These are phyloP conservation scores for Falco biarmicus DNA, from an alignment of 2,797 vertebrate species.

Conservation along the genomic window DNA sequence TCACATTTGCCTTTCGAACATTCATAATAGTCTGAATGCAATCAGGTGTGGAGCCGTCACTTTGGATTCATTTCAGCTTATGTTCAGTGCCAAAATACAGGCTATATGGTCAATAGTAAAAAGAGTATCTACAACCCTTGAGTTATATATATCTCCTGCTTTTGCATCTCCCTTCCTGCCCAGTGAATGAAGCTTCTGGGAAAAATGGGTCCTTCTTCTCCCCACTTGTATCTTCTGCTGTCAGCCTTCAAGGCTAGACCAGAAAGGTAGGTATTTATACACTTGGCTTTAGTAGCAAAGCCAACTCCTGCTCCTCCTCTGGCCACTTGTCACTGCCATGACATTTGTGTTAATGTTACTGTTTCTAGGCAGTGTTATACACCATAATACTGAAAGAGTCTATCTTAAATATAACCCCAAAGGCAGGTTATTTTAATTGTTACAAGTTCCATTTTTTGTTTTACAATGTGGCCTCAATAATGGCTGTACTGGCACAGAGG, in stretches of 20 bases:
- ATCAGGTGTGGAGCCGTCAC: neutral
- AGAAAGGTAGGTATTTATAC: neutral
- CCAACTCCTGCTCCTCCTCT: neutral
- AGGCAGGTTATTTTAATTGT: neutral
- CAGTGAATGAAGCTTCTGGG: neutral
- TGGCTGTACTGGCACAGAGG: rapidly evolving
- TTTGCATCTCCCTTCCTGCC: neutral
- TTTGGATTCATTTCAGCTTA: neutral
- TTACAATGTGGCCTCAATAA: neutral
- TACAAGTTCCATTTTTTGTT: neutral
- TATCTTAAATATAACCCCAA: neutral
- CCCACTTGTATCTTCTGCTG: neutral
- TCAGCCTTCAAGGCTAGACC: neutral
- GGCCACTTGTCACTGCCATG: neutral
- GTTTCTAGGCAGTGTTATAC: neutral
- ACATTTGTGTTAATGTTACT: neutral
- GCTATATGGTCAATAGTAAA: neutral
- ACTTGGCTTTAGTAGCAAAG: neutral
- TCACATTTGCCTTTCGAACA: neutral
- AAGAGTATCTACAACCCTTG: neutral
- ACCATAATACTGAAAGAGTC: neutral
- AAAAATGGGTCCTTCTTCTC: neutral
- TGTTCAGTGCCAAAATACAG: neutral
- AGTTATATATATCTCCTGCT: neutral
- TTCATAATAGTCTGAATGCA: neutral